phyloP scores from a whole-genome alignment of 2,888 invertebrate species.

The Desoria tigrina region DNA sequence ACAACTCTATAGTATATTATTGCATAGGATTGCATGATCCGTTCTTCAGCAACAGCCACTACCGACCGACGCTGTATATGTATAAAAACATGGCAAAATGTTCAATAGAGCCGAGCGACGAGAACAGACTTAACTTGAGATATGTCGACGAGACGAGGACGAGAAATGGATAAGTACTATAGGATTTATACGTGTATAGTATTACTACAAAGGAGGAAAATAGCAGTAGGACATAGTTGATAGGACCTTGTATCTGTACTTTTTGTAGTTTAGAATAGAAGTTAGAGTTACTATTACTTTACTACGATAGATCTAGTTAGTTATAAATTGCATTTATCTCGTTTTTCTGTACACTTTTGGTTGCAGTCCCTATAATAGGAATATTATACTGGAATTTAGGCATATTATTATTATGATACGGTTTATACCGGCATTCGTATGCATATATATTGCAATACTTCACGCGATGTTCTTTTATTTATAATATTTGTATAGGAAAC shows the following conservation, averaged over 20 bases:
- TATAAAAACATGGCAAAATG: slow-evolving; percentile 15
- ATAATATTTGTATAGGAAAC: too few species aligned
- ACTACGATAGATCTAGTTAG: not conserved
- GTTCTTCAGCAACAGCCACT: not conserved
- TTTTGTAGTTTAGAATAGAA: not conserved
- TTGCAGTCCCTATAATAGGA: too few species aligned
- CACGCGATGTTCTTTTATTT: too few species aligned
- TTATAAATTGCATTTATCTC: too few species aligned
- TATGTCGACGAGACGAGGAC: not conserved
- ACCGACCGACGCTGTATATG: not conserved
- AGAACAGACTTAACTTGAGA: not conserved
- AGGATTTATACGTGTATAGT: not conserved
- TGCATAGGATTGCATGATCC: slow-evolving; percentile 14
- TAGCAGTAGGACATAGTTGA: not conserved
- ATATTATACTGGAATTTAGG: too few species aligned
- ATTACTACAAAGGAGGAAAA: not conserved
- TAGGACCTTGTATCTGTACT: not conserved
- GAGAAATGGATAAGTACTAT: not conserved
- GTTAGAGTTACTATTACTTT: not conserved
- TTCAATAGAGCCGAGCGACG: not conserved
- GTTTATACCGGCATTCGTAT: too few species aligned
- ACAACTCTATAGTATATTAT: not conserved
- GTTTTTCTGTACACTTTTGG: too few species aligned
- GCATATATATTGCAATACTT: too few species aligned
- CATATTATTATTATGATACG: too few species aligned